Evolutionary conservation across 2,113 vertebrate species (phyloP).

Genomic region (Psilopsiagon aymara): DNA sequence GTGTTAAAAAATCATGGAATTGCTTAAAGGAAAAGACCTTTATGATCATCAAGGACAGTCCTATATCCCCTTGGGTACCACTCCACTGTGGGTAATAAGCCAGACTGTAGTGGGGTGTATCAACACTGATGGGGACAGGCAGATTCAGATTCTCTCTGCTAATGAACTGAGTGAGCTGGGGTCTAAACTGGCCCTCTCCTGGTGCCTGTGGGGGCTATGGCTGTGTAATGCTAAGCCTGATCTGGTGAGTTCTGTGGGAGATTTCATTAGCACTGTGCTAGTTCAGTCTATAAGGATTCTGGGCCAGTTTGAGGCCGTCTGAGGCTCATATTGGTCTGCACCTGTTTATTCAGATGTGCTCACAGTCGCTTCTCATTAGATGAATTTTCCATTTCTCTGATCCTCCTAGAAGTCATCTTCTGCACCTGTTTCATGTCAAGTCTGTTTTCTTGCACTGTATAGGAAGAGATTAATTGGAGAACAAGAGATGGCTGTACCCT

Average conservation of each 20-base stretch:
- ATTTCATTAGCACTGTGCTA: slow-evolving; percentile 11
- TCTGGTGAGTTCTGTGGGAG: slow-evolving; percentile 28
- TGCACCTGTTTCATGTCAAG: slow-evolving; percentile 10
- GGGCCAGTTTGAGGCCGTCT: background rate
- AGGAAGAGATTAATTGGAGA: slow-evolving; percentile 14
- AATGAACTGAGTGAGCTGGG: background rate
- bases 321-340: background rate
- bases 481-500: background rate
- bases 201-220: background rate
- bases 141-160: background rate
- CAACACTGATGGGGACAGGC: background rate
- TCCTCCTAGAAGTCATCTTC: slow-evolving; percentile 5
- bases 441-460: background rate
- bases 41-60: background rate
- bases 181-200: background rate
- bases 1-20: background rate
- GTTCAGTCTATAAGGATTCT: background rate
- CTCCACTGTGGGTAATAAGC: background rate
- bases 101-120: background rate
- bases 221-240: background rate
- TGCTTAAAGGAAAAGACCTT: background rate
- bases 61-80: fast-evolving
- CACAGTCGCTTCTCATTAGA: background rate
- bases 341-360: slow-evolving; percentile 45
- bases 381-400: slow-evolving; percentile 29